Evolutionary conservation across 2,888 invertebrate species (phyloP).

Genomic region (Cryptus viduatorius): DNA sequence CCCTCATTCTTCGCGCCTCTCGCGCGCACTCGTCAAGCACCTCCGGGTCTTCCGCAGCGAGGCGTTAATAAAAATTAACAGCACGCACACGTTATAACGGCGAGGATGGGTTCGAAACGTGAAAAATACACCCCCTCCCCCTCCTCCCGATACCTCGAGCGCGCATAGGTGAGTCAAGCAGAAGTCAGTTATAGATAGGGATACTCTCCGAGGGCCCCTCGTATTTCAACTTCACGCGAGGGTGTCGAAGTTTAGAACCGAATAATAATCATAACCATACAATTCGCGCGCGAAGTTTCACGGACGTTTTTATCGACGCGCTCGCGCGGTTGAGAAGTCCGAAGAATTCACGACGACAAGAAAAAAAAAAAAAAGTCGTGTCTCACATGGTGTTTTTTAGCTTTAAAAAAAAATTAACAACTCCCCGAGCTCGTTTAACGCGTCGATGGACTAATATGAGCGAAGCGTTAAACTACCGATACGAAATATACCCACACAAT

Average conservation of each 20-base stretch:
- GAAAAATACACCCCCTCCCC: background rate
- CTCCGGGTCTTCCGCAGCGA: background rate
- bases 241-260: conserved; percentile 62
- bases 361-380: no score
- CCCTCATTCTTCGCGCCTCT: conserved; percentile 19
- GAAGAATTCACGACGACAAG: background rate
- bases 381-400: no score
- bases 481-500: background rate
- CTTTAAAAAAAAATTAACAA: no score
- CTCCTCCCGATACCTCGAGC: background rate
- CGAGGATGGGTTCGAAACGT: background rate
- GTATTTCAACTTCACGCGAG: conserved; percentile 60
- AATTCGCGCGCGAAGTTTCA: conserved; percentile 16
- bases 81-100: conserved; percentile 5
- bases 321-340: no score
- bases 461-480: conserved; percentile 16
- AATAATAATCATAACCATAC: conserved; percentile 32
- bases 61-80: conserved; percentile 58
- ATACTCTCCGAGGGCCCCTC: conserved; percentile 28
- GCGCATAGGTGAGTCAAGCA: conserved; percentile 1
- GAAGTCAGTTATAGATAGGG: background rate
- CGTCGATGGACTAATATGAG: conserved; percentile 2
- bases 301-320: conserved; percentile 19
- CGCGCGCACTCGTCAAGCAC: conserved; percentile 15
- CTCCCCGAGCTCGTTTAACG: background rate